These are phyloP conservation scores for Hippocampus zosterae DNA, from an alignment of 2,113 vertebrate species.

Conservation along the genomic window DNA sequence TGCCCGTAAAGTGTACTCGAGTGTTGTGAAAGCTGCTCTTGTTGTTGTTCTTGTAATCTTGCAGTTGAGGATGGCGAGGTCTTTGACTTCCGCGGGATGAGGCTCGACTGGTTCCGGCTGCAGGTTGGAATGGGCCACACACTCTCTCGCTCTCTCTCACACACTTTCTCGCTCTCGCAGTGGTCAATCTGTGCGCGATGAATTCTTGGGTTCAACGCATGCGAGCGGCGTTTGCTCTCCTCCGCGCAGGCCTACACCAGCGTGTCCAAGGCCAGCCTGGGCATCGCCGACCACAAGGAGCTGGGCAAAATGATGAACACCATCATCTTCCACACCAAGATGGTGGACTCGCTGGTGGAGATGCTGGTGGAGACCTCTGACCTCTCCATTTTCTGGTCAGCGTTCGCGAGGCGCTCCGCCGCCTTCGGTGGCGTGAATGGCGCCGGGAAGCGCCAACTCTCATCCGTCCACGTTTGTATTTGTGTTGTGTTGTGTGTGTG, in stretches of 20 bases:
- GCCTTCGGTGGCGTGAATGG: no score
- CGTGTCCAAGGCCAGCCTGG: slow-evolving; percentile 92
- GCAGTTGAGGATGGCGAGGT: slow-evolving; percentile 97
- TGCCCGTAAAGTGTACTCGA: no score
- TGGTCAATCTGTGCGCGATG: no score
- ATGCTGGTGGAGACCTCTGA: slow-evolving; percentile 99
- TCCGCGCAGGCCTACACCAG: slow-evolving; percentile 88
- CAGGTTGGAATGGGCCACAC: slow-evolving; percentile 72
- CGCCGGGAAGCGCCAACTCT: no score
- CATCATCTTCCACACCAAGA: slow-evolving; percentile 99
- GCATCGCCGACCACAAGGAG: slow-evolving; percentile 92
- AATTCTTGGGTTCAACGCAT: not conserved
- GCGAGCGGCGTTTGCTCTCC: no score
- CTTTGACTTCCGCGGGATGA: slow-evolving; percentile 98
- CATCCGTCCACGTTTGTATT: not conserved
- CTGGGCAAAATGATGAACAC: slow-evolving; percentile 99
- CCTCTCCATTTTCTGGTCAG: slow-evolving; percentile 96
- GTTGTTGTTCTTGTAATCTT: slow-evolving; percentile 14
- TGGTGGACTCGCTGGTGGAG: slow-evolving; percentile 99
- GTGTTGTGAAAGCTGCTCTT: no score
- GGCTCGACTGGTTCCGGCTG: slow-evolving; percentile 97
- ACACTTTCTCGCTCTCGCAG: no score
- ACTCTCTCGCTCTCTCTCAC: not conserved
- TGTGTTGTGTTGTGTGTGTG: not conserved
- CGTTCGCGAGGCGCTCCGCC: not conserved